A percentile compares a stretch with the other conserved stretches of the same genome.
Evolutionary conservation across 2,888 invertebrate genomes (phyloP).

Genomic region (Scaptomyza cyrtandrae): DNA sequence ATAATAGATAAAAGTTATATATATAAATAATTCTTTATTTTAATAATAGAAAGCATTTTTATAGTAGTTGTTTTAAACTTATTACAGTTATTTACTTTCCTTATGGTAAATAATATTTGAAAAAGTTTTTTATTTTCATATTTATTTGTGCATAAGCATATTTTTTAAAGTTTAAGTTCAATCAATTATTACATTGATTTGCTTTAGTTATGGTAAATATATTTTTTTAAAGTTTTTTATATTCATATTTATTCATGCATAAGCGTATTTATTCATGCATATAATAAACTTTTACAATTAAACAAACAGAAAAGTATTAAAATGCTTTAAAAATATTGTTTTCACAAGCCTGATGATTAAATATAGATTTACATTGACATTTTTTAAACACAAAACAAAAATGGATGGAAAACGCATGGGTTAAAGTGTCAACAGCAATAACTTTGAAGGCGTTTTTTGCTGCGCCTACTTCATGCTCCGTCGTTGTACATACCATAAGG

Average conservation of each 20-base stretch:
- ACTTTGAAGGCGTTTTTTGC: conserved; percentile 9
- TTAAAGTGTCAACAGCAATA: conserved; percentile 46
- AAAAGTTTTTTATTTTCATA: too few species aligned
- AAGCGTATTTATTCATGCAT: not conserved
- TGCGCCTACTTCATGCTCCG: conserved; percentile 25
- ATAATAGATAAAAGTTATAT: too few species aligned
- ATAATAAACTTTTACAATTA: too few species aligned
- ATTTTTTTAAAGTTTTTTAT: not conserved
- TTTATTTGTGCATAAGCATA: too few species aligned
- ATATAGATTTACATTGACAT: not conserved
- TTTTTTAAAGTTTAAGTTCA: too few species aligned
- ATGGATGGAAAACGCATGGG: conserved; percentile 10
- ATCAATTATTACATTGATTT: too few species aligned
- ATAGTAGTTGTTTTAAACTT: too few species aligned
- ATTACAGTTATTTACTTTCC: too few species aligned
- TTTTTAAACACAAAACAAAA: not conserved
- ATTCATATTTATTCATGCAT: not conserved
- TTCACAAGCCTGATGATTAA: not conserved
- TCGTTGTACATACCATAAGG: conserved; percentile 17
- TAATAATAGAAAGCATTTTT: too few species aligned
- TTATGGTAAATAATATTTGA: too few species aligned
- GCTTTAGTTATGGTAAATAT: too few species aligned
- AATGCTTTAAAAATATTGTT: not conserved
- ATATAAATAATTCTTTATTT: too few species aligned
- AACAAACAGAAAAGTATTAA: not conserved